Base-by-base conservation (phyloP, 2,888 invertebrate species). In the Magallana nippona region DNA sequence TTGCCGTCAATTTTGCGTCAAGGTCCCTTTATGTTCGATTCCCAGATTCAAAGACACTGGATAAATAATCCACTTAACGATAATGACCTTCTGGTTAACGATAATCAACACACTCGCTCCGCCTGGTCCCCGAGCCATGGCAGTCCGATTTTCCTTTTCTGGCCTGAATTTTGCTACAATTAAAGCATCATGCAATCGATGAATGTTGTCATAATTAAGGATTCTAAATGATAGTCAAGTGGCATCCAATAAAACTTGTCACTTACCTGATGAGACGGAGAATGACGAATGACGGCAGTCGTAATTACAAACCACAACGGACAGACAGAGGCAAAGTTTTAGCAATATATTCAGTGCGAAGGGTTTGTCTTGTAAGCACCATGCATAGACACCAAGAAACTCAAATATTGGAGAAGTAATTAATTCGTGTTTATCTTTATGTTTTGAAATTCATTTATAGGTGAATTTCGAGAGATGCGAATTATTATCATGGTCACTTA, bases 161-260 rank as follows among this genome's bases (percentile, higher is more conserved):
- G 71, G 15, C 71, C 27, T 17, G 71, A 10, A 71, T 71, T 71
- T 10, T 5, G 10, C 27, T 27, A 71, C 71, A 71, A 71, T 71
- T 71, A 71, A 71, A 71, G 17, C 71, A 71, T 27, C 71, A 27
- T 71, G 15, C 71, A 71, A 27, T 71, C 71, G 71, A 71, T 71
- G 71, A 11, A 15, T 15, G 27, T 71, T 10, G 22, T 27, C 22
- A 27, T 27, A 32, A 71, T 32, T 71, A 71, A 71, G 71, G 71
- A 32, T 1, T 32, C 71, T 27, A 71, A 71, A 71, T 71, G 63
- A 71, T 32, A 27, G 32, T 71, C 71, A 71, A 71, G 22, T 71
- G 71, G 32, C 32, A 32, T 27, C 22, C 71, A 71, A 71, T 71
- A 71, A 27, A 71, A 22, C 15, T n/a, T 22, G 71, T 27, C 71